phyloP scores from a whole-genome alignment of 2,113 vertebrate species.

The Lates calcarifer region DNA sequence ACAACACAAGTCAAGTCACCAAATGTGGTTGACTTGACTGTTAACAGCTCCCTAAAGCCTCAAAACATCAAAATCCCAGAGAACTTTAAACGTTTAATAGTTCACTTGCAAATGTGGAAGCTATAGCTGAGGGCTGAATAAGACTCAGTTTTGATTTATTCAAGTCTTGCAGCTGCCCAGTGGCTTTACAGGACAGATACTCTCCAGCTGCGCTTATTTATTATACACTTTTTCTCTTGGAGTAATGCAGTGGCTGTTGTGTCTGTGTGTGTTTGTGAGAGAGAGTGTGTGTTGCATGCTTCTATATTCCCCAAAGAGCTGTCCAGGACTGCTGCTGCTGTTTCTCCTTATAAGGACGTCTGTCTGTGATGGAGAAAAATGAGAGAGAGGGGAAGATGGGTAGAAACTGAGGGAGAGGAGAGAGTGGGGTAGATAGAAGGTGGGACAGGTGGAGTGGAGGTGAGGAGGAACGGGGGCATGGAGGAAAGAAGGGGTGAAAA shows the following conservation, averaged over 20 bases:
- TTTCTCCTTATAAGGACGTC: slow-evolving; percentile 82
- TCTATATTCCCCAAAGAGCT: slow-evolving; percentile 73
- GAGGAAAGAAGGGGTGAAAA: not conserved
- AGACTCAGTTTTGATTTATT: slow-evolving; percentile 25
- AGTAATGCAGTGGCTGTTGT: slow-evolving; percentile 51
- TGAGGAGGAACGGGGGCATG: not conserved
- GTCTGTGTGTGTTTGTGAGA: slow-evolving; percentile 38
- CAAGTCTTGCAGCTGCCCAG: slow-evolving; percentile 30
- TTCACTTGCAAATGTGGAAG: slow-evolving; percentile 2
- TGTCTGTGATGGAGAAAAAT: slow-evolving; percentile 44
- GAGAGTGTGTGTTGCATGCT: slow-evolving; percentile 67
- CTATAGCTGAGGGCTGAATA: not conserved
- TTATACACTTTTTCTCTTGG: slow-evolving; percentile 18
- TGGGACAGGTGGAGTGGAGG: slow-evolving; percentile 1
- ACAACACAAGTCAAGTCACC: not conserved
- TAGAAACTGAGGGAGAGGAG: slow-evolving; percentile 6
- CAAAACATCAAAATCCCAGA: not conserved
- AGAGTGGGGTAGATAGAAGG: not conserved
- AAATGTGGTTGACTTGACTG: not conserved
- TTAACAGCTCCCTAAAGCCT: not conserved
- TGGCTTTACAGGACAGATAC: slow-evolving; percentile 17
- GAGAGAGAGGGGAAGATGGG: slow-evolving; percentile 33
- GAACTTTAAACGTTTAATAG: not conserved
- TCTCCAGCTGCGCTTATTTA: slow-evolving; percentile 59
- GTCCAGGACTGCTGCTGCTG: slow-evolving; percentile 57